Conservation (phyloP, 2,113 vertebrate species). For the Brachirus orientalis region DNA sequence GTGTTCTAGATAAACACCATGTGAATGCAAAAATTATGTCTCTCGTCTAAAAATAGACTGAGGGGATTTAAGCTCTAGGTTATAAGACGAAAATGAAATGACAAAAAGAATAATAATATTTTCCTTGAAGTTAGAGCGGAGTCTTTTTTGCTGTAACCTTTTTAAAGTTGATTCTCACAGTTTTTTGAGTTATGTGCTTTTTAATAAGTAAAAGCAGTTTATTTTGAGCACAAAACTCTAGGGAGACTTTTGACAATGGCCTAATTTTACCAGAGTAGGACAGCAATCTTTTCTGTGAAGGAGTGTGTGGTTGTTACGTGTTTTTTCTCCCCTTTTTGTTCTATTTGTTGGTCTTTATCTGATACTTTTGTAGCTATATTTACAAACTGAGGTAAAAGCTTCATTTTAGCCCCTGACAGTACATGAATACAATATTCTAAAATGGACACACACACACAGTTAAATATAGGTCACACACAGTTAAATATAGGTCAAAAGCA, state of each 20-base stretch:
- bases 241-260: constrained; percentile 75
- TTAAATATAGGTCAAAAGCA: constrained; percentile 28
- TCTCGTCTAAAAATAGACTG: constrained; percentile 62
- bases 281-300: constrained; percentile 48
- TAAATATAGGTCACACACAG: constrained; percentile 32
- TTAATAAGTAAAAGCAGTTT: constrained; percentile 72
- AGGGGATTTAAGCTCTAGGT: constrained; percentile 39
- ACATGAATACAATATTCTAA: constrained; percentile 44
- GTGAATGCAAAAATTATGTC: constrained; percentile 36
- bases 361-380: constrained; percentile 46
- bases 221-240: constrained; percentile 66
- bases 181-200: constrained; percentile 66
- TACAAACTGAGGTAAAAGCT: constrained; percentile 50
- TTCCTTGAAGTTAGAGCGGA: constrained; percentile 32
- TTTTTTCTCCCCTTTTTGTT: constrained; percentile 20
- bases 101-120: constrained; percentile 14
- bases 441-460: constrained; percentile 36
- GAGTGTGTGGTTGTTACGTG: constrained; percentile 58
- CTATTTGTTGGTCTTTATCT: constrained; percentile 38
- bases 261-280: constrained; percentile 60
- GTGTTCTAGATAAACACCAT: constrained; percentile 29
- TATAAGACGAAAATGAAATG: constrained; percentile 51
- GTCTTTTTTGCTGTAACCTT: constrained; percentile 59
- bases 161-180: constrained; percentile 43
- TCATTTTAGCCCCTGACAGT: constrained; percentile 34